A percentile compares a stretch with the other conserved stretches of the same genome.
Evolutionary conservation across 2,888 invertebrate species (phyloP).

Genomic region (Yponomeuta malinellus): DNA sequence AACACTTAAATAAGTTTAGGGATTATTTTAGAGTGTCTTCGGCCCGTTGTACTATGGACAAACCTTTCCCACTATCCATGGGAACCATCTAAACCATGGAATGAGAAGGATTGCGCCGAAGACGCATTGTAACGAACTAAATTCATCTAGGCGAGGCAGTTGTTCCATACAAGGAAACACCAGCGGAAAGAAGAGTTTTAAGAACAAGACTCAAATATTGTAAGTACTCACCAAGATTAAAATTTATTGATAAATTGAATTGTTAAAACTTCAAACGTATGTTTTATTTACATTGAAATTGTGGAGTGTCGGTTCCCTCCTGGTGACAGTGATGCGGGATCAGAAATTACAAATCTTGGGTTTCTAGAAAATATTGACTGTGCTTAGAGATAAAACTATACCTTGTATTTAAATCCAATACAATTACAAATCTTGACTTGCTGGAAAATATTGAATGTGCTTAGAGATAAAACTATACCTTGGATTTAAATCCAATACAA

Average conservation of each 20-base stretch:
- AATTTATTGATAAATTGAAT: slow-evolving; percentile 31
- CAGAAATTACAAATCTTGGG: neutral
- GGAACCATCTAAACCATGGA: neutral
- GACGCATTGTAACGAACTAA: neutral
- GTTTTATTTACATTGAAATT: slow-evolving; percentile 45
- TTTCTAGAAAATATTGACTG: neutral
- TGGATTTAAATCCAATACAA: neutral
- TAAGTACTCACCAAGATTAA: slow-evolving; percentile 60
- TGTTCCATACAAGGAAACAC: slow-evolving; percentile 16
- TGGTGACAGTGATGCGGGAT: neutral
- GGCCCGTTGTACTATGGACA: no score
- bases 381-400: neutral
- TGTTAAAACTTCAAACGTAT: slow-evolving; percentile 25
- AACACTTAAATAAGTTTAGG: no score
- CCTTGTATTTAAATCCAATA: neutral
- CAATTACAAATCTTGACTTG: neutral
- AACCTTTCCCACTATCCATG: no score
- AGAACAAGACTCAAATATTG: slow-evolving; percentile 26
- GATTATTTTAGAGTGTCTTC: no score
- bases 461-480: neutral
- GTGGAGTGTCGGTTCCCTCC: neutral
- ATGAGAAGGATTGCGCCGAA: neutral
- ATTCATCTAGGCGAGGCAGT: slow-evolving; percentile 17
- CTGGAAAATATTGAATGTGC: neutral
- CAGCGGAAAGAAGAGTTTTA: neutral